Evolutionary conservation across 2,797 vertebrate species (phyloP).

Genomic region (Mallotus villosus): DNA sequence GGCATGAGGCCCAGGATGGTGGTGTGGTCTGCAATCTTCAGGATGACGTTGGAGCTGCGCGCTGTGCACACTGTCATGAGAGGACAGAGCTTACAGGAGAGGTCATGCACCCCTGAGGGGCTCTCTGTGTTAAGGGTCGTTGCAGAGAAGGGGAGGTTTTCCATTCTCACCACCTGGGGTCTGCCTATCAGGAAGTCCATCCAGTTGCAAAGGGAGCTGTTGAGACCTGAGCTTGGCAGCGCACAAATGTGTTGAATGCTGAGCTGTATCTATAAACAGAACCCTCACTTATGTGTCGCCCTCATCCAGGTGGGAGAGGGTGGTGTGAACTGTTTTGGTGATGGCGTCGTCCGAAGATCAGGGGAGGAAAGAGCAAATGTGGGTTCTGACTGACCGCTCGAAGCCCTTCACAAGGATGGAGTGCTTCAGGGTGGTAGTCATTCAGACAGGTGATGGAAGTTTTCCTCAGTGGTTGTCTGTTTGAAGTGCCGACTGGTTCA

Average conservation of each 20-base stretch:
- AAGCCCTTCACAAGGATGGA: background rate
- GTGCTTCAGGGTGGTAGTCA: constrained; percentile 6
- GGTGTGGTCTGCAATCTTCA: too few species aligned
- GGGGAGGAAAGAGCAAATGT: background rate
- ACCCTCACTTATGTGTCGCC: background rate
- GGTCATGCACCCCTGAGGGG: too few species aligned
- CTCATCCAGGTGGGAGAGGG: background rate
- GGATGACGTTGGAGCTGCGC: too few species aligned
- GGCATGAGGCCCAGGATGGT: too few species aligned
- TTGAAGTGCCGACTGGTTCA: background rate
- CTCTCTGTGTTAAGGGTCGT: background rate
- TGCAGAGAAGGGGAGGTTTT: background rate
- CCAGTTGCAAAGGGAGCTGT: background rate
- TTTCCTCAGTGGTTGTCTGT: constrained; percentile 9
- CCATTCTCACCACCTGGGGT: background rate
- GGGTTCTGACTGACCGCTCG: background rate
- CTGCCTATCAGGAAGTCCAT: background rate
- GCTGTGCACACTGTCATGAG: too few species aligned
- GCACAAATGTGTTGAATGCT: constrained; percentile 4
- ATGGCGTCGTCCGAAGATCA: background rate
- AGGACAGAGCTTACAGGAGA: too few species aligned
- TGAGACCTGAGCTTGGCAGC: background rate
- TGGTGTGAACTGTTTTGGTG: background rate
- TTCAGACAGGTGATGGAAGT: constrained; percentile 12
- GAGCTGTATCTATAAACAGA: background rate